A percentile compares a stretch with the other conserved stretches of the same genome.
Conservation (phyloP, 2,888 invertebrate species). For the Orthonevra nobilis region DNA sequence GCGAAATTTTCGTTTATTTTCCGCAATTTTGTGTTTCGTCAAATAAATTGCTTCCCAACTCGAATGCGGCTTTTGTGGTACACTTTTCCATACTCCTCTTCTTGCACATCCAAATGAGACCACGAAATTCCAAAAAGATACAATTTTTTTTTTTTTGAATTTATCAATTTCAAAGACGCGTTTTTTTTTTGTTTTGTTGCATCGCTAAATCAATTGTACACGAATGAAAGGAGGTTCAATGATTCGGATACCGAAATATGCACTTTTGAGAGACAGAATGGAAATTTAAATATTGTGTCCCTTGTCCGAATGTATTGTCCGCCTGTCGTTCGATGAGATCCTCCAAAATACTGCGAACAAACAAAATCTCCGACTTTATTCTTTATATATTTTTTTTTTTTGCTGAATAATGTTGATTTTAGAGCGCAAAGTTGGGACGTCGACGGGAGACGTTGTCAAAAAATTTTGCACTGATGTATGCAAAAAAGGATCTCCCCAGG, state of each 20-base stretch:
- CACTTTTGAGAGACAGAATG: constrained; percentile 77
- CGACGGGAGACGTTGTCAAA: constrained; percentile 52
- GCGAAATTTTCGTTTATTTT: constrained; percentile 64
- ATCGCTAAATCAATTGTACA: constrained; percentile 32
- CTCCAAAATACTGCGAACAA: constrained; percentile 42
- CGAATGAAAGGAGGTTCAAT: constrained; percentile 73
- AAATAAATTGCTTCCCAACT: constrained; percentile 61
- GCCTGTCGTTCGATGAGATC: constrained; percentile 51
- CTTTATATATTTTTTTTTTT: constrained; percentile 4
- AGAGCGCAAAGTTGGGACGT: constrained; percentile 1
- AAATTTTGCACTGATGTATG: constrained; percentile 61
- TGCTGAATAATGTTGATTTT: constrained; percentile 58
- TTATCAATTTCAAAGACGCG: constrained; percentile 10
- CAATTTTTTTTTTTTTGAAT: constrained; percentile 9
- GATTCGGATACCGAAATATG: constrained; percentile 78
- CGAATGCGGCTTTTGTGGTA: background rate
- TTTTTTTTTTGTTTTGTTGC: constrained; percentile 35
- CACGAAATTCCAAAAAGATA: constrained; percentile 34
- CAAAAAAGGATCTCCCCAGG: constrained; percentile 65
- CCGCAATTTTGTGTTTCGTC: constrained; percentile 69
- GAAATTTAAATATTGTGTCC: constrained; percentile 72
- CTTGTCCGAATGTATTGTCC: constrained; percentile 46
- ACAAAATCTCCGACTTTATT: too few species aligned
- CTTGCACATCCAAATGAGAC: constrained; percentile 41
- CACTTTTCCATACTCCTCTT: background rate